phyloP scores from a whole-genome alignment of 2,797 vertebrate species.

The Tinamus major region DNA sequence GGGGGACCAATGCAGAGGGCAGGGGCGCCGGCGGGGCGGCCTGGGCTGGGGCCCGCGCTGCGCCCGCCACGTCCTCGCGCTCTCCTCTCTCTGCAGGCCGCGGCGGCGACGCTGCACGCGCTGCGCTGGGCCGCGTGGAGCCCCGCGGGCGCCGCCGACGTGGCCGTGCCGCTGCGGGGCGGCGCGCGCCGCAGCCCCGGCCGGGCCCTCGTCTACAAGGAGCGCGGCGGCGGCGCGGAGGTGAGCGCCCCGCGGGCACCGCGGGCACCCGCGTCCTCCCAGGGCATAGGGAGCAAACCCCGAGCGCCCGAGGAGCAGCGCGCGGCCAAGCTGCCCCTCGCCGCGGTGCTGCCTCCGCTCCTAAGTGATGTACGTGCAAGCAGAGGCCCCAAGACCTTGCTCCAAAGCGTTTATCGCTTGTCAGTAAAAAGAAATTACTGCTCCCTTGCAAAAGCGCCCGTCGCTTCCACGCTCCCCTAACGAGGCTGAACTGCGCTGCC shows the following conservation, averaged over 20 bases:
- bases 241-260: too few species aligned
- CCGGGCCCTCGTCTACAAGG: slow-evolving; percentile 73
- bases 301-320: too few species aligned
- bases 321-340: too few species aligned
- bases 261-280: too few species aligned
- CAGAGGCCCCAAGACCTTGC: background rate
- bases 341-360: background rate
- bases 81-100: slow-evolving; percentile 67
- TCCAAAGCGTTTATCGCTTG: background rate
- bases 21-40: too few species aligned
- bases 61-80: fast-evolving
- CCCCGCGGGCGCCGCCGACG: slow-evolving; percentile 73
- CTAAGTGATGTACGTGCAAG: fast-evolving
- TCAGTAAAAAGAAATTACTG: background rate
- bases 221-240: too few species aligned
- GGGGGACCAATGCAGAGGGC: background rate
- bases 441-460: background rate
- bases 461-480: background rate
- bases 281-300: too few species aligned
- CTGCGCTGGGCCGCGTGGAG: slow-evolving; percentile 91
- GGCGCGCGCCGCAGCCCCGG: slow-evolving; percentile 83
- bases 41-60: too few species aligned
- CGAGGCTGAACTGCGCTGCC: fast-evolving
- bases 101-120: slow-evolving; percentile 80
- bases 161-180: slow-evolving; percentile 85